phyloP scores from a whole-genome alignment of 2,888 invertebrate species.

The Galerucella calmariensis region DNA sequence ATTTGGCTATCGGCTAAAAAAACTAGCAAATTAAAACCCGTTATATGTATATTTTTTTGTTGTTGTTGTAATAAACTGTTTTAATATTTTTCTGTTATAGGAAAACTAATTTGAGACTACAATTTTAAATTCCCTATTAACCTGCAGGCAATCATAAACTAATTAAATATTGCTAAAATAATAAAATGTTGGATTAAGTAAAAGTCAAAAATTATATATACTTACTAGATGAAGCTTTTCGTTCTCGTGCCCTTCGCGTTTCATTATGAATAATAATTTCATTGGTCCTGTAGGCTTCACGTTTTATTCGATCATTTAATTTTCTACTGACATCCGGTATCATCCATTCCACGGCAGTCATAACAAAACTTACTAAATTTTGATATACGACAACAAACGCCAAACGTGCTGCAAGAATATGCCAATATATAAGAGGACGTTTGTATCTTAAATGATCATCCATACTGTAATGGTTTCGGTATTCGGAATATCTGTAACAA shows the following conservation, averaged over 20 bases:
- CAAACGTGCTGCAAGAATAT: conserved; percentile 76
- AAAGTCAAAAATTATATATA: background rate
- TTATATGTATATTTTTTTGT: background rate
- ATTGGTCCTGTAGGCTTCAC: conserved; percentile 78
- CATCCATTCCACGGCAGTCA: conserved; percentile 78
- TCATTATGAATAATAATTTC: conserved; percentile 80
- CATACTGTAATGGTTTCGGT: conserved; percentile 71
- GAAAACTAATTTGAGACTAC: too few relatives aligned
- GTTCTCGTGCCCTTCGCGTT: conserved; percentile 66
- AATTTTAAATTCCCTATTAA: too few relatives aligned
- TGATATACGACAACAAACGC: conserved; percentile 83
- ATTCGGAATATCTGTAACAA: conserved; percentile 75
- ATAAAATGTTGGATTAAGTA: background rate
- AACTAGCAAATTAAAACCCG: background rate
- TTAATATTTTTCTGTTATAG: too few relatives aligned
- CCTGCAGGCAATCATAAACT: background rate
- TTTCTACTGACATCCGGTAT: conserved; percentile 81
- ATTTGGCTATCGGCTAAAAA: conserved; percentile 3
- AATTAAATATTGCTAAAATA: conserved; percentile 1
- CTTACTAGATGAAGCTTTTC: conserved; percentile 41
- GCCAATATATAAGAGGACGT: conserved; percentile 78
- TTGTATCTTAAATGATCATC: conserved; percentile 69
- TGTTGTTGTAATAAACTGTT: too few relatives aligned
- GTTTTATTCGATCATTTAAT: conserved; percentile 76
- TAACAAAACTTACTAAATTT: conserved; percentile 80